Conservation (phyloP, 1,140 invertebrate genomes). For the Trichonephila clavipes region DNA sequence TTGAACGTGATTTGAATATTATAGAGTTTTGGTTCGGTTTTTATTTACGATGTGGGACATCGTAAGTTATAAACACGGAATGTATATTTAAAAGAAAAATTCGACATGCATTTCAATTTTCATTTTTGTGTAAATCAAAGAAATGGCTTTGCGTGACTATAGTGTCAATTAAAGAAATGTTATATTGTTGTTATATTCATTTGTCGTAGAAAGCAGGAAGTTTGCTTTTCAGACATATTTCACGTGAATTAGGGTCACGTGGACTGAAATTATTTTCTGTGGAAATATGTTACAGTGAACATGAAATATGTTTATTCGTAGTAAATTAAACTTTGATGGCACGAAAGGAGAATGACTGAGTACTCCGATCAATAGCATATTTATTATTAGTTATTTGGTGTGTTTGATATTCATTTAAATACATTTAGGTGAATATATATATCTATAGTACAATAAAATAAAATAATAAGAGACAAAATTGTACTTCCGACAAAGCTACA, state of each 20-base stretch:
- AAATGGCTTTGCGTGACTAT: not conserved
- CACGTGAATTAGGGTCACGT: not conserved
- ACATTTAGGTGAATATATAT: too few relatives aligned
- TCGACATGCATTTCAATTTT: not conserved
- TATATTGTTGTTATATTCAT: not conserved
- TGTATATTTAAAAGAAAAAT: not conserved
- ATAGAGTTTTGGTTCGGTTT: not conserved
- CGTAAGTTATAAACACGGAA: not conserved
- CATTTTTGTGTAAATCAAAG: not conserved
- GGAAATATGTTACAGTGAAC: not conserved
- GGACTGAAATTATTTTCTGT: not conserved
- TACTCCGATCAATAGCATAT: too few relatives aligned
- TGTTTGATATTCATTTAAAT: too few relatives aligned
- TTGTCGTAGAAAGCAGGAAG: not conserved
- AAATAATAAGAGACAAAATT: too few relatives aligned
- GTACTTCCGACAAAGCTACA: too few relatives aligned
- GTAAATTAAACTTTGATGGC: too few relatives aligned
- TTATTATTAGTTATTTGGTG: too few relatives aligned
- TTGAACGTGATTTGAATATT: not conserved
- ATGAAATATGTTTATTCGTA: too few relatives aligned
- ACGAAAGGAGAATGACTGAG: too few relatives aligned
- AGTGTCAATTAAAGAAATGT: not conserved
- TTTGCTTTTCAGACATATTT: not conserved
- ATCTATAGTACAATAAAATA: too few relatives aligned
- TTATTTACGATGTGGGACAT: conserved; percentile 1